Conservation (phyloP, 35 echinoderm and acorn worm genomes). For the Anneissia japonica region DNA sequence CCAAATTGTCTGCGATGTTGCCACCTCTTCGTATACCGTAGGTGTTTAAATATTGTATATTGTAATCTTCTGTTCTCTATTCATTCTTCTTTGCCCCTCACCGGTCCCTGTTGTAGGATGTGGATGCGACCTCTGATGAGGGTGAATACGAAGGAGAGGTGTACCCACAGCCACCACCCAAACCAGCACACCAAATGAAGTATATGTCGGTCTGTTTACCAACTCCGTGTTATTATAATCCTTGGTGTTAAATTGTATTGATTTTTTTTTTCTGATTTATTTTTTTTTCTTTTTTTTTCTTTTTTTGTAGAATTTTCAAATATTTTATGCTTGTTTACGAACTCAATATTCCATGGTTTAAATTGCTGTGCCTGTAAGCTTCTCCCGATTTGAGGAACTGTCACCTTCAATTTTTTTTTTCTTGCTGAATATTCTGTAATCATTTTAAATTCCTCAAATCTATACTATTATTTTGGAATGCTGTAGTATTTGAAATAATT, state of each 20-base stretch:
- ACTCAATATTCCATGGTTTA: too few species aligned
- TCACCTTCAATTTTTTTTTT: too few species aligned
- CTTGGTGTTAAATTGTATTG: neutral
- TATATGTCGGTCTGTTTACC: constrained; percentile 70
- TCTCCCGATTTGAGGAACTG: too few species aligned
- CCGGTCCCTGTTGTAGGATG: constrained; percentile 38
- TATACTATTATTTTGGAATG: too few species aligned
- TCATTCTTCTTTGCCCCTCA: neutral
- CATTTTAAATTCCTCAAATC: too few species aligned
- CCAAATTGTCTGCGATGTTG: neutral
- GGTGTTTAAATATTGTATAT: constrained; percentile 8
- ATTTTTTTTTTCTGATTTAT: too few species aligned
- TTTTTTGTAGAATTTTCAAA: too few species aligned
- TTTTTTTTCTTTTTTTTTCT: too few species aligned
- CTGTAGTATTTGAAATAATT: too few species aligned
- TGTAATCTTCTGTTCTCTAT: constrained; percentile 10
- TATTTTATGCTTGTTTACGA: too few species aligned
- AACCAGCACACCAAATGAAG: constrained; percentile 49
- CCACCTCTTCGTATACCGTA: neutral
- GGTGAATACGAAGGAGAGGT: constrained; percentile 90
- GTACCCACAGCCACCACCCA: neutral
- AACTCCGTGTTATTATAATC: neutral
- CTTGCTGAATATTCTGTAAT: too few species aligned
- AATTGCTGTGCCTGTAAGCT: too few species aligned
- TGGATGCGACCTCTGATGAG: constrained; percentile 91